A percentile compares a stretch with the other conserved stretches of the same genome.
These are phyloP conservation scores for Aplodontia rufa DNA, from an alignment of 2,113 vertebrate species.

Conservation along the genomic window DNA sequence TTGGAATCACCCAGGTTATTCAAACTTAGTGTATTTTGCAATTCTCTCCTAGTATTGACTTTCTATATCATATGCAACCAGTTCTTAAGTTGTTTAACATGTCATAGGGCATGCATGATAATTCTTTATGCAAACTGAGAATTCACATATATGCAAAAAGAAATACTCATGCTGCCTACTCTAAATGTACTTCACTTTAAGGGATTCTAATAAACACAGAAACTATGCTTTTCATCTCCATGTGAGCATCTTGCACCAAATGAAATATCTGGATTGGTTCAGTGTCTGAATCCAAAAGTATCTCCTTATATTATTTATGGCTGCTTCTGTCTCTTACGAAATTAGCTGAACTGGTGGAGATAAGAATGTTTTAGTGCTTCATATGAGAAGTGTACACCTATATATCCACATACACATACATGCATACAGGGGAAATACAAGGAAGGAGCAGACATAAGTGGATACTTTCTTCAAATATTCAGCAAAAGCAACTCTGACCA, in stretches of 20 bases:
- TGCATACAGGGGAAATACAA: not conserved
- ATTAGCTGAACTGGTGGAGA: not conserved
- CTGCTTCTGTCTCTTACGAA: slow-evolving; percentile 55
- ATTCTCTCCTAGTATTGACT: not conserved
- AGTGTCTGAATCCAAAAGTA: slow-evolving; percentile 67
- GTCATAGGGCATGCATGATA: not conserved
- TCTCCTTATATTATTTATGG: slow-evolving; percentile 58
- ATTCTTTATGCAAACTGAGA: not conserved
- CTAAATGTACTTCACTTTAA: slow-evolving; percentile 53
- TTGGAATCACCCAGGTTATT: not conserved
- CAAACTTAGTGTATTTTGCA: not conserved
- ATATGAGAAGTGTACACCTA: not conserved
- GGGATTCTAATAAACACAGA: not conserved
- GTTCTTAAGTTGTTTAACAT: not conserved
- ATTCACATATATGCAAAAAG: not conserved
- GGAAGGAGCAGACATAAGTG: not conserved
- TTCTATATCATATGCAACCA: not conserved
- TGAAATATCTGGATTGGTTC: slow-evolving; percentile 47
- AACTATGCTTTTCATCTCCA: slow-evolving; percentile 21
- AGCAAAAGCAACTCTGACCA: not conserved
- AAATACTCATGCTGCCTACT: not conserved
- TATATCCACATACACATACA: not conserved
- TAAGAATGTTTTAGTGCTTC: slow-evolving; percentile 45
- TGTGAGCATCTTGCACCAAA: slow-evolving; percentile 7
- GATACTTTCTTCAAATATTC: not conserved